Evolutionary conservation across 2,888 invertebrate species (phyloP).

Genomic region (Caradrina clavipalpis): DNA sequence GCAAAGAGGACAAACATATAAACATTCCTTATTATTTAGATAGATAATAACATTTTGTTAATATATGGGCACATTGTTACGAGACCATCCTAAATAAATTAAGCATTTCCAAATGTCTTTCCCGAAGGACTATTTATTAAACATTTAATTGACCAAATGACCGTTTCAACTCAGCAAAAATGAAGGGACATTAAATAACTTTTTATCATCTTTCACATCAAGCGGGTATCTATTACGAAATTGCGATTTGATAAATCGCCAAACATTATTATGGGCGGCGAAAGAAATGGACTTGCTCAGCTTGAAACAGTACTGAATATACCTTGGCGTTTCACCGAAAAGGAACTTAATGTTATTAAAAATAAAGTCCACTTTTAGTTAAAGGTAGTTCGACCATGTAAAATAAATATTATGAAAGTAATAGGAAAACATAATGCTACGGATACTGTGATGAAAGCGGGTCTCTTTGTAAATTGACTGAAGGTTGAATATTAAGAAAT

Average conservation of each 20-base stretch:
- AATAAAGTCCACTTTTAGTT: conserved; percentile 68
- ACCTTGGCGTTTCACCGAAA: conserved; percentile 61
- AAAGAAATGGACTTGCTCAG: conserved; percentile 89
- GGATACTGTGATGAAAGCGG: conserved; percentile 82
- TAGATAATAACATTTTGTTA: too few species aligned
- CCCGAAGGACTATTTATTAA: conserved; percentile 20
- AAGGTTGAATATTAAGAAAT: conserved; percentile 70
- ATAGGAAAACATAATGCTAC: conserved; percentile 84
- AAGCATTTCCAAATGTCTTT: neutral
- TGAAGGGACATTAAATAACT: conserved; percentile 76
- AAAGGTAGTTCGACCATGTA: conserved; percentile 62
- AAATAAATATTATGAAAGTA: conserved; percentile 84
- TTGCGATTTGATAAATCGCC: conserved; percentile 90
- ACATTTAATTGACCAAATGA: conserved; percentile 47
- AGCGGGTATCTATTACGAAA: conserved; percentile 90
- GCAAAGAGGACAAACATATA: too few species aligned
- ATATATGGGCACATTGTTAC: conserved; percentile 1
- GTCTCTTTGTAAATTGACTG: conserved; percentile 82
- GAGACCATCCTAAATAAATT: conserved; percentile 13
- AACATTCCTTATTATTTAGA: too few species aligned
- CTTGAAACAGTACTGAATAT: conserved; percentile 79
- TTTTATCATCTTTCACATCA: conserved; percentile 85
- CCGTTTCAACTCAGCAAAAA: conserved; percentile 58
- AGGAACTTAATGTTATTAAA: conserved; percentile 64
- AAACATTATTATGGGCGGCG: conserved; percentile 89